Base-by-base conservation (phyloP, 2,888 invertebrate species). In the Lingula anatina region DNA sequence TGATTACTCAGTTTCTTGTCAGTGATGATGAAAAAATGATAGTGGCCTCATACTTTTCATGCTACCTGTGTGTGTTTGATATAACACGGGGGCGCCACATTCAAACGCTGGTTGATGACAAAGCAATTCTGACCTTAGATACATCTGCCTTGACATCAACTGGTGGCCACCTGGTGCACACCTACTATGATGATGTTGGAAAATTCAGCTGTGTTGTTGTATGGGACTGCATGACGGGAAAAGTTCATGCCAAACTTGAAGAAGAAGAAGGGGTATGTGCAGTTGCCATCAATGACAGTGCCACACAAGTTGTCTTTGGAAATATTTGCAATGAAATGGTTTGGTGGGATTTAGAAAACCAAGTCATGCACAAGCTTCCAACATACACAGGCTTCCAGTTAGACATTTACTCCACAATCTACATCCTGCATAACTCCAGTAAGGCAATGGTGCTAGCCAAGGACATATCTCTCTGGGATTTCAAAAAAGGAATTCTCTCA, bases 21-120 rank as follows among this genome's bases (percentile, higher is more conserved):
- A 71, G 73, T 49, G 66, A 62, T 18, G 67, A 75, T 51, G 54
- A 62, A 38, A 63, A 61, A 23, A 64, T 62, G 3, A 60, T 73
- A 23, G 69, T 74, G 9, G 72, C 71, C 2, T 70, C 75, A 0
- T 73, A 65, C 57, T 73, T 69, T 51, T 71, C 71, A 4, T 74
- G 73, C 53, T 72, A 73, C 53, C 44, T 75, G 49, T 71, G 68
- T 46, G 71, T 74, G 15, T 73, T 73, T 48, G 71, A 73, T 49
- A 59, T 75, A 18, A 53, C 49, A 15, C 52, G 53, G 2, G 61
- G 64, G 47, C 51, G 52, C 9, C 74, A 73, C 49, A 54, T 61
- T 2, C 60, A 64, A 35, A 71, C 71, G 2, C 56, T 75, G 7
- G 70, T 71, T 49, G 68, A 65, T 46, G 58, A 63, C 15, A 60